Evolutionary conservation across 2,113 vertebrate genomes (phyloP), one percentile per base, ranked within the genome.

Genomic region (Brienomyrus longianalis): DNA sequence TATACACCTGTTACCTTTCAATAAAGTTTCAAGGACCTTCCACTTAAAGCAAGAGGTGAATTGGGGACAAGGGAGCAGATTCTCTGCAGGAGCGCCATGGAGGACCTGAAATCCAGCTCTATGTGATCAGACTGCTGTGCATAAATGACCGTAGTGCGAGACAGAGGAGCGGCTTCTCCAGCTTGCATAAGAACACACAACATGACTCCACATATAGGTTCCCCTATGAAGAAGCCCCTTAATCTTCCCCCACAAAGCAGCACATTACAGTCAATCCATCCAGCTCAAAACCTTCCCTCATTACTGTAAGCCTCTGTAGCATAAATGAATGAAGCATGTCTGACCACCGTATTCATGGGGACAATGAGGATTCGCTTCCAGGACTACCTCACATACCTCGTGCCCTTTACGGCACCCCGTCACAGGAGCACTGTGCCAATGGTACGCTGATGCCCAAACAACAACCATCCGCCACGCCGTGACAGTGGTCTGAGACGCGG

Each of bases 401-500:
- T 70, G 62, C n/a, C 62, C 62, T 66, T 66, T 66, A 66, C 27
- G 27, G 62, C 8, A 66, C n/a, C n/a, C 62, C n/a, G 31, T 70
- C 62, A 13, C 62, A 31, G 62, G 62, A 11, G 62, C 27, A 10
- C n/a, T 3, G n/a, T 31, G 62, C 62, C 62, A 70, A 70, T 11
- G n/a, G 10, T 27, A 13, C 11, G 10, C 62, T 31, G 62, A 31
- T 31, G 10, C 9, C n/a, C n/a, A 66, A 27, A 27, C n/a, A 66
- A n/a, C 11, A 66, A 66, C 3, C 59, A n/a, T n/a, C 23, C 5
- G 8, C 59, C 23, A n/a, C 2, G 59, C 23, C 59, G 6, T 5
- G 62, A 70, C 62, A 31, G 62, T 27, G 62, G n/a, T 31, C 62
- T 47, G 2, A 84, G 83, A 91, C 86, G 89, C 56, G 92, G 93